Evolutionary conservation across 2,797 vertebrate genomes (phyloP).

Genomic region (Falco novaeseelandiae): DNA sequence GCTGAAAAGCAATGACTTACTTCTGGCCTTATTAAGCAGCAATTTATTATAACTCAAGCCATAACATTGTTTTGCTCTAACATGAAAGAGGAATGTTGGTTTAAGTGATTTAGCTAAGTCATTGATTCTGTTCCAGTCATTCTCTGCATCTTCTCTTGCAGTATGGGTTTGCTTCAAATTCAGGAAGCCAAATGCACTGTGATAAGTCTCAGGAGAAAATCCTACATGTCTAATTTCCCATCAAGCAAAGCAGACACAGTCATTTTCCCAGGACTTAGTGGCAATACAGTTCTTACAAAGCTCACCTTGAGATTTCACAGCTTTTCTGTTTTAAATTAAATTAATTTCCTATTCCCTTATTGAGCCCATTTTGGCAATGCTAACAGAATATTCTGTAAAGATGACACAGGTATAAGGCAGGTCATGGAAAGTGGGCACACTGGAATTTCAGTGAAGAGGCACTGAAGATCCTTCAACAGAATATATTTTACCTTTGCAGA

Average conservation of each 20-base stretch:
- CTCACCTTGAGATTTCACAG: background rate
- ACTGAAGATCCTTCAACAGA: background rate
- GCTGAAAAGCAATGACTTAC: background rate
- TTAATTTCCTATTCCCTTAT: background rate
- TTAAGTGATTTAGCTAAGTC: background rate
- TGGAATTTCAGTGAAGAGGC: background rate
- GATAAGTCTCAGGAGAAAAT: background rate
- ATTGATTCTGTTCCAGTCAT: background rate
- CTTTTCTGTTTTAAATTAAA: background rate
- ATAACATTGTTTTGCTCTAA: background rate
- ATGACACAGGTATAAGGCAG: background rate
- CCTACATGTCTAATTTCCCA: background rate
- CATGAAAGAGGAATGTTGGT: background rate
- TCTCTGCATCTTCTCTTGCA: background rate
- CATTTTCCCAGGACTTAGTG: background rate
- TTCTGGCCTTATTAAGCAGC: slow-evolving; percentile 26
- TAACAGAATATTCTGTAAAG: background rate
- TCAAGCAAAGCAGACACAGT: background rate
- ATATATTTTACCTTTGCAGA: background rate
- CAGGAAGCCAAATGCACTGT: background rate
- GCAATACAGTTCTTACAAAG: background rate
- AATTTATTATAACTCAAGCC: slow-evolving; percentile 2
- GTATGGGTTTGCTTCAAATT: background rate
- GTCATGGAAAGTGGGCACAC: background rate
- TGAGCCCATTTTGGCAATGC: background rate